Percentiles rank a stretch among this genome's conserved stretches.
Conservation (phyloP, 2,888 invertebrate genomes). For the Pammene fasciana region DNA sequence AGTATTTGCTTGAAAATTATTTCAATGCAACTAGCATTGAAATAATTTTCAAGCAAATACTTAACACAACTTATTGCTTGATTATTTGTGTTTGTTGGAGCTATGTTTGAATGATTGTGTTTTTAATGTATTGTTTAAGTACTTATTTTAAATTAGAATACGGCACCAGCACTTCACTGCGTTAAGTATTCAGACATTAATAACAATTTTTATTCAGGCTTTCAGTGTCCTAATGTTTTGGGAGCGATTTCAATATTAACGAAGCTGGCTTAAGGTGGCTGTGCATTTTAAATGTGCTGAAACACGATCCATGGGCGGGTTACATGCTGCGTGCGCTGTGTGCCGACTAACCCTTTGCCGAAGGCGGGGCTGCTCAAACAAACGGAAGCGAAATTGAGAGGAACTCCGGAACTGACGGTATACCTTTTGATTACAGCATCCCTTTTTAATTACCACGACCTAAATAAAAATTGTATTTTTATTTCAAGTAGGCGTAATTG, state of each 20-base stretch:
- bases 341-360: slow-evolving; percentile 66
- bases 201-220: too few relatives aligned
- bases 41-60: too few relatives aligned
- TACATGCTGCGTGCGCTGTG: slow-evolving; percentile 29
- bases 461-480: slow-evolving; percentile 82
- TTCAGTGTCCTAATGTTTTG: slow-evolving; percentile 28
- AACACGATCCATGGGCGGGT: slow-evolving; percentile 30
- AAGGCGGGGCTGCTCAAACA: slow-evolving; percentile 78
- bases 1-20: too few relatives aligned
- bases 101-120: too few relatives aligned
- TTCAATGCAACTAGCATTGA: too few relatives aligned
- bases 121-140: too few relatives aligned
- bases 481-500: slow-evolving; percentile 83
- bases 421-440: slow-evolving; percentile 83
- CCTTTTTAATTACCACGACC: slow-evolving; percentile 82
- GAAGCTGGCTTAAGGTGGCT: slow-evolving; percentile 32
- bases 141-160: too few relatives aligned
- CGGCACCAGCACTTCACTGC: too few relatives aligned
- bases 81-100: too few relatives aligned
- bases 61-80: too few relatives aligned
- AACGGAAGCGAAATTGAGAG: slow-evolving; percentile 82
- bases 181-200: too few relatives aligned
- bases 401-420: slow-evolving; percentile 79
- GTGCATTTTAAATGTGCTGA: slow-evolving; percentile 38
- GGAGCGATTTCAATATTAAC: slow-evolving; percentile 34